These are phyloP conservation scores for Fabriciana adippe DNA, from an alignment of 2,888 invertebrate genomes.

Conservation along the genomic window DNA sequence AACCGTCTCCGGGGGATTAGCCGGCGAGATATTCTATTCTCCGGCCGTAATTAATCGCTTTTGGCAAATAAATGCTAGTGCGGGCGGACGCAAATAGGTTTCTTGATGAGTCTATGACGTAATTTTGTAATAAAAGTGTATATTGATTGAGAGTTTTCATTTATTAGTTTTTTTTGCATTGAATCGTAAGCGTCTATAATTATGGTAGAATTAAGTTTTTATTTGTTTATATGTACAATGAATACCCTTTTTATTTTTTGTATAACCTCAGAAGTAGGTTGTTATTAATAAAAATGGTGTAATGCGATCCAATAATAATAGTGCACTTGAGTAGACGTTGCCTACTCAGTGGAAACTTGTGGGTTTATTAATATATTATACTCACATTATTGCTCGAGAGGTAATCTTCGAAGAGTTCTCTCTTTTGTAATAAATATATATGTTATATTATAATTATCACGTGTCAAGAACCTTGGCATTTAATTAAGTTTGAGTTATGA, in stretches of 20 bases:
- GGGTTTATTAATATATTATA: background rate
- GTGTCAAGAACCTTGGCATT: constrained; percentile 74
- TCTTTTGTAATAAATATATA: constrained; percentile 1
- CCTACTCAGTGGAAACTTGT: constrained; percentile 6
- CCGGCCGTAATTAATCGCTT: constrained; percentile 78
- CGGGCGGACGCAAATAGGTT: constrained; percentile 65
- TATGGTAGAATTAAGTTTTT: background rate
- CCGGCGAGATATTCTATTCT: constrained; percentile 79
- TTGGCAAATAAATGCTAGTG: constrained; percentile 75
- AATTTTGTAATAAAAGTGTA: constrained; percentile 32
- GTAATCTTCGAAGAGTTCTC: background rate
- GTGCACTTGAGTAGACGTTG: background rate
- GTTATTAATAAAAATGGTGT: background rate
- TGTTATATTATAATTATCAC: constrained; percentile 36
- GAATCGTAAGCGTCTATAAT: background rate
- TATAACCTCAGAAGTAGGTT: background rate
- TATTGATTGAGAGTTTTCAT: constrained; percentile 16
- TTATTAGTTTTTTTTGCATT: constrained; percentile 4
- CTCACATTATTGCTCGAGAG: constrained; percentile 1
- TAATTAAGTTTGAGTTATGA: constrained; percentile 75
- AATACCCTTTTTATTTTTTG: background rate
- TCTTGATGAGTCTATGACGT: constrained; percentile 56
- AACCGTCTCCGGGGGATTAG: constrained; percentile 78
- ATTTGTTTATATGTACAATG: background rate
- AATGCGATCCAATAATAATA: background rate